Conservation (phyloP, 2,888 invertebrate species). For the Sinohyriopsis cumingii region DNA sequence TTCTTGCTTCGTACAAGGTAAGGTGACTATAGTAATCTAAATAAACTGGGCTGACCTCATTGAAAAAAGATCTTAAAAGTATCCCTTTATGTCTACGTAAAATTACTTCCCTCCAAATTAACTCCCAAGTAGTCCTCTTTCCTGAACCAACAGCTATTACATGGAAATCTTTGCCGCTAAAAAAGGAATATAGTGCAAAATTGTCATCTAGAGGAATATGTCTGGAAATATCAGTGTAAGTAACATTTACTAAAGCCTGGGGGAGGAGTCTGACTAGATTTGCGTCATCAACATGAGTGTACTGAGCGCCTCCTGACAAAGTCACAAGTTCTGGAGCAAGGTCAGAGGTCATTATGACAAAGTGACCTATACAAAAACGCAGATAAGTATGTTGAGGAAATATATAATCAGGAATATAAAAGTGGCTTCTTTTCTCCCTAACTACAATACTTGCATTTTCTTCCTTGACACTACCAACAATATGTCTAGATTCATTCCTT, state of each 20-base stretch:
- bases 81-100: too few species aligned
- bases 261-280: constrained; percentile 61
- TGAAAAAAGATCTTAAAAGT: too few species aligned
- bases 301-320: constrained; percentile 46
- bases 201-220: too few species aligned
- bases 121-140: too few species aligned
- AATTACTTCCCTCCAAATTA: too few species aligned
- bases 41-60: too few species aligned
- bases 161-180: too few species aligned
- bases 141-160: too few species aligned
- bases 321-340: constrained; percentile 51
- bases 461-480: constrained; percentile 46
- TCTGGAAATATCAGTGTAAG: too few species aligned
- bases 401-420: constrained; percentile 48
- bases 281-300: constrained; percentile 65
- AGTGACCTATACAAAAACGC: constrained; percentile 63
- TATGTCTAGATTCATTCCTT: constrained; percentile 23
- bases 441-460: constrained; percentile 42
- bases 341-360: constrained; percentile 52
- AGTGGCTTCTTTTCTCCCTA: constrained; percentile 44
- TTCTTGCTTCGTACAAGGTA: too few species aligned
- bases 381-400: constrained; percentile 42
- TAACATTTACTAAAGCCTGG: constrained; percentile 1
- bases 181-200: too few species aligned
- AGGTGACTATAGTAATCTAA: too few species aligned